Percentiles rank a stretch among this genome's conserved stretches.
Conservation (phyloP, 2,888 invertebrate genomes). For the Margaritifera margaritifera region DNA sequence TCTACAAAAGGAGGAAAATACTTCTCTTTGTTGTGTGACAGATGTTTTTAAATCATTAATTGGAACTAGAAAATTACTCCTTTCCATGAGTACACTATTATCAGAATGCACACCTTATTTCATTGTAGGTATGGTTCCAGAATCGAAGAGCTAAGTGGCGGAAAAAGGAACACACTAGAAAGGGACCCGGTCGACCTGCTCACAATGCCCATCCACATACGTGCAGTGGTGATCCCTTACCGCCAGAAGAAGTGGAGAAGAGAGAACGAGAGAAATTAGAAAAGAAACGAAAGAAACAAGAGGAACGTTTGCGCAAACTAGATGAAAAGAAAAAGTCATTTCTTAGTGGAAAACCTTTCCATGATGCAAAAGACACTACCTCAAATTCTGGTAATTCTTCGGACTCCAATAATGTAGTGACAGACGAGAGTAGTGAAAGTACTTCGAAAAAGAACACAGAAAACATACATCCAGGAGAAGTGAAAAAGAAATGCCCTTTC, state of each 20-base stretch:
- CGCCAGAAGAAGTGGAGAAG: conserved; percentile 79
- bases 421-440: neutral
- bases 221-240: conserved; percentile 97
- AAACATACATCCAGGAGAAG: neutral
- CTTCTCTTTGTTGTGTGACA: too few relatives aligned
- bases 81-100: too few relatives aligned
- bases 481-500: conserved; percentile 59
- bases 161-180: conserved; percentile 98
- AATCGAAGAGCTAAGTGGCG: conserved; percentile 99
- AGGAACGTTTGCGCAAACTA: conserved; percentile 81
- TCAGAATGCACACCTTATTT: conserved; percentile 36
- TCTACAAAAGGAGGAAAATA: too few relatives aligned
- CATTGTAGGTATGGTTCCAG: conserved; percentile 97
- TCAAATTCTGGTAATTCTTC: too few relatives aligned
- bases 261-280: conserved; percentile 70
- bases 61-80: too few relatives aligned
- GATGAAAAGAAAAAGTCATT: conserved; percentile 46
- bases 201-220: conserved; percentile 98
- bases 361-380: too few relatives aligned
- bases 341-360: too few relatives aligned
- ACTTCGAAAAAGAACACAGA: neutral
- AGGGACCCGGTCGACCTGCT: conserved; percentile 97
- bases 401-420: conserved; percentile 2
- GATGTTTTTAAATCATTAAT: too few relatives aligned
- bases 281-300: conserved; percentile 86